Percentiles rank a stretch among this genome's conserved stretches.
phyloP scores from a whole-genome alignment of 1,140 invertebrate genomes.

The Antheraea mylitta region DNA sequence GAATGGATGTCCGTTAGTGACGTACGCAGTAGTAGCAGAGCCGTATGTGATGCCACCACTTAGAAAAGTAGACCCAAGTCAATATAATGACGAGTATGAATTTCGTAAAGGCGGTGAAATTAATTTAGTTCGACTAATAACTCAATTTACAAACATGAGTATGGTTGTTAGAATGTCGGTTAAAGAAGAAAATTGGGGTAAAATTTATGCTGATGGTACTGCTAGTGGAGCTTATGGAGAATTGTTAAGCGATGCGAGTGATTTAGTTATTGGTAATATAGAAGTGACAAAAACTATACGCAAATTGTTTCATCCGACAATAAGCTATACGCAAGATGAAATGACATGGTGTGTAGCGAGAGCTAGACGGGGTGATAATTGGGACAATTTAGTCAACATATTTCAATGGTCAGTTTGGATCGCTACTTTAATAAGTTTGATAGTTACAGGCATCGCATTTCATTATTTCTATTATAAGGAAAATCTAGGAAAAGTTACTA shows the following conservation, averaged over 20 bases:
- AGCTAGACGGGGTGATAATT: conserved; percentile 58
- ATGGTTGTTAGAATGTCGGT: conserved; percentile 63
- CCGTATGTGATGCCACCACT: conserved; percentile 73
- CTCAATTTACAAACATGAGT: conserved; percentile 69
- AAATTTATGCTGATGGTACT: conserved; percentile 50
- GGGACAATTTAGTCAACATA: conserved; percentile 73
- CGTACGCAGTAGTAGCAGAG: conserved; percentile 68
- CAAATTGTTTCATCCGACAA: conserved; percentile 69
- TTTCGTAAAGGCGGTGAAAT: conserved; percentile 73
- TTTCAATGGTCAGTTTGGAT: conserved; percentile 74
- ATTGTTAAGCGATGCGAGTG: conserved; percentile 56
- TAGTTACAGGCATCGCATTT: conserved; percentile 62
- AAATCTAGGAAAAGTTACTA: conserved; percentile 49
- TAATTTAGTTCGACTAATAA: conserved; percentile 70
- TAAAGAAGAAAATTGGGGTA: conserved; percentile 66
- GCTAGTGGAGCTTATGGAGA: conserved; percentile 58
- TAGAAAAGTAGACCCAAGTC: conserved; percentile 42
- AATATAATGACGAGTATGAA: conserved; percentile 59
- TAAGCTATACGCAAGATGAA: conserved; percentile 73
- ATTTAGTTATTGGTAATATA: conserved; percentile 72
- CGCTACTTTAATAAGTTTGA: conserved; percentile 54
- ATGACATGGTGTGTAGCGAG: conserved; percentile 74
- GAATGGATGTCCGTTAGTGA: conserved; percentile 67
- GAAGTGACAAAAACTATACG: conserved; percentile 68
- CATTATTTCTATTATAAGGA: conserved; percentile 68